Evolutionary conservation across 1,140 invertebrate species (phyloP), one percentile per base, ranked within the genome.

Genomic region (Aphelinus atriplicis): DNA sequence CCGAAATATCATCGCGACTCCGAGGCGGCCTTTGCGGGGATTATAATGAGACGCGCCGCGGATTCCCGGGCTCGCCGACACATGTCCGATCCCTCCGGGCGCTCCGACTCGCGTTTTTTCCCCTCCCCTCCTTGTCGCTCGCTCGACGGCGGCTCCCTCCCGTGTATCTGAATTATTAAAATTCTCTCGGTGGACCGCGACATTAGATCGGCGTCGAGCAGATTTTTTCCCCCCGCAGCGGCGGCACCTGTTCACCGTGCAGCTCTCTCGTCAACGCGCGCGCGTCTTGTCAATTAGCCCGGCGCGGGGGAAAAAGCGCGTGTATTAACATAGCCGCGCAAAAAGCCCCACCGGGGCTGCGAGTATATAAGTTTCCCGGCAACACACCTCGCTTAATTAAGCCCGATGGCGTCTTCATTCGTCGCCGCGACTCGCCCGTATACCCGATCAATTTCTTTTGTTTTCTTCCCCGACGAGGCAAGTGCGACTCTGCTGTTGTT

Each of bases 151-250:
- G 7, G 1, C n/a, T 48, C 48, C 57, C 77, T 50, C 80, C 83
- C 81, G 81, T 85, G 85, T 87, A 87, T 87, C 86, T 86, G 85
- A 86, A 26, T 26, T 26, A 26, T 26, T 26, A 26, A 26, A 26
- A 26, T 26, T 26, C 26, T 26, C 26, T 26, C 26, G 26, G 26
- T 26, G 26, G 26, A 0, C 26, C 77, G 78, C 76, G 81, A 81
- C 81, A 81, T 76, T 70, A 26, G 76, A 78, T 45, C 75, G 65
- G 56, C 80, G 68, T 79, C 77, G 81, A 86, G 80, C 78, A 77
- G 81, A 75, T 26, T 26, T 26, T 26, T 26, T 26, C 26, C 26
- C 26, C 80, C 4, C 48, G 69, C 58, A 26, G 61, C 42, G 43
- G 48, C 43, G 42, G 58, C 62, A 45, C 50, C 26, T 26, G 26